Percentiles rank a stretch among this genome's conserved stretches.
These are phyloP conservation scores for Anarhynchus alexandrinus DNA, from an alignment of 2,113 vertebrate genomes.

Conservation along the genomic window DNA sequence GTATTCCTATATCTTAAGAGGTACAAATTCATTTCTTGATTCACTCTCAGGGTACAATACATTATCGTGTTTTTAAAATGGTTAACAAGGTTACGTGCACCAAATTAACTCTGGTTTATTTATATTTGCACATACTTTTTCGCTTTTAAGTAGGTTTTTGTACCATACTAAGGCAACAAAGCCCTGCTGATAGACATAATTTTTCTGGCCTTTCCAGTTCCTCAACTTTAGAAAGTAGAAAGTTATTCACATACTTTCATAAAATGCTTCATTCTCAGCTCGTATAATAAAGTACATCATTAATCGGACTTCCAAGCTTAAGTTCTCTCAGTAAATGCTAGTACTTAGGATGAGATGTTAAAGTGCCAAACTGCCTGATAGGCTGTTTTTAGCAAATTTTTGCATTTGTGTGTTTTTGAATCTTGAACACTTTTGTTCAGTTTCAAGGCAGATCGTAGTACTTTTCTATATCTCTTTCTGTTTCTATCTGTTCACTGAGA, in stretches of 20 bases:
- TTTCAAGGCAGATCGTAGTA: not conserved
- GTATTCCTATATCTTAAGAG: not conserved
- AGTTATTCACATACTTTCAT: not conserved
- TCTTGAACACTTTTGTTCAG: not conserved
- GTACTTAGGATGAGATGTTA: not conserved
- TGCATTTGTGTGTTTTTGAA: not conserved
- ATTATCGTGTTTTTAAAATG: not conserved
- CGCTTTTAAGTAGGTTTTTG: not conserved
- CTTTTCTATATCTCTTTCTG: not conserved
- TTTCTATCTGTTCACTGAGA: not conserved
- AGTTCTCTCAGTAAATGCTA: not conserved
- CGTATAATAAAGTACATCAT: not conserved
- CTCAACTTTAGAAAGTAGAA: not conserved
- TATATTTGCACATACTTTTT: not conserved
- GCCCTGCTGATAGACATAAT: not conserved
- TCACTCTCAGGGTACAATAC: not conserved
- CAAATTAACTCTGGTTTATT: not conserved
- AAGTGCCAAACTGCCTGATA: not conserved
- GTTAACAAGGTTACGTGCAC: not conserved
- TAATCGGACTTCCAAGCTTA: not conserved
- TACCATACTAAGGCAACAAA: not conserved
- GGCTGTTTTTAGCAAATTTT: not conserved
- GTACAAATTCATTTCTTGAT: not conserved
- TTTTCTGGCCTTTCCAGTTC: not conserved
- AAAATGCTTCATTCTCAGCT: not conserved